Base-by-base conservation (phyloP, 2,113 vertebrate species). In the Hylia prasina region DNA sequence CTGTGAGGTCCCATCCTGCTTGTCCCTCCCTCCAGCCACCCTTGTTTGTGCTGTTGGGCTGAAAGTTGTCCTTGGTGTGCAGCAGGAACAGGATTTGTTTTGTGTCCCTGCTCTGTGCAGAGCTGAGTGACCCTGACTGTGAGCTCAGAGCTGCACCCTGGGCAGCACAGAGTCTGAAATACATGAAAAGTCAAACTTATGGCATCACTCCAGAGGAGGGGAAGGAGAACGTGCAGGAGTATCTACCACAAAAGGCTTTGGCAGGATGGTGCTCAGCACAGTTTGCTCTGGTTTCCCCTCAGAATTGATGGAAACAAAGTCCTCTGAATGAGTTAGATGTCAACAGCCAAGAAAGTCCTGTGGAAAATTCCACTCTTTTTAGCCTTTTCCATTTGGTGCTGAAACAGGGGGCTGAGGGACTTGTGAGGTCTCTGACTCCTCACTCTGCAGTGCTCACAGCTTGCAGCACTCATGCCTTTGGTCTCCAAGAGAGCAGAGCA, bases 221-320 rank as follows among this genome's bases (percentile, higher is more conserved):
- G 27, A 48, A 50, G 8, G 42, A 69, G 56, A 17, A 75, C 30
- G 20, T 42, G 7, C 15, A 25, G 57, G 42, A 77, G 23, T 6
- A 44, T 39, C 42, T 57, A 1, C 53, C 5, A 15, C 0, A 0
- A 42, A 76, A 20, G 14, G 35, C 56, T 37, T 10, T 3, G 1
- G n/a, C n/a, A 37, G 51, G 51, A 57, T 13, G n/a, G n/a, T 20
- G 78, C 71, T 11, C 19, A 58, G 71, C 50, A 30, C 15, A 11
- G 45, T 24, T 68, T 22, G 7, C 47, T 5, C 25, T 27, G 11
- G 11, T 25, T 79, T 75, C 35, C 24, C 35, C 24, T 48, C 54
- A 3, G 27, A 5, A 21, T 0, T 31, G 82, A 8, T 47, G 50
- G 50, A 64, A 56, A 37, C 31, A 11, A 57, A 66, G 42, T 44